Conservation (phyloP, 2,888 invertebrate genomes). For the Punctoribates punctum region DNA sequence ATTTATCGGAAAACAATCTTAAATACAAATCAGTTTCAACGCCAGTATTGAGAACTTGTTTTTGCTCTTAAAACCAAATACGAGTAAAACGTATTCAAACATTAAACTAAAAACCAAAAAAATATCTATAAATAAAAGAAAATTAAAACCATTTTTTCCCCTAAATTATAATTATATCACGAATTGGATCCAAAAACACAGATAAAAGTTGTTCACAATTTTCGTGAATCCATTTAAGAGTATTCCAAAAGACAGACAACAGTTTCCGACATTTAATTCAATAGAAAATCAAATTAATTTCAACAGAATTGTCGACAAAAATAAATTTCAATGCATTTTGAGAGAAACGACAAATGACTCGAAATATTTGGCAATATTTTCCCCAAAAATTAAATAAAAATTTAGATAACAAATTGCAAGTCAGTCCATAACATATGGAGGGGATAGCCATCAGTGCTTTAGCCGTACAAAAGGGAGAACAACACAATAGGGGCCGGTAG, state of each 20-base stretch:
- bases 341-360: too few relatives aligned
- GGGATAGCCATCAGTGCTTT: too few relatives aligned
- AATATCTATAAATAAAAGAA: constrained; percentile 3
- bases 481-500: not conserved
- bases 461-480: not conserved
- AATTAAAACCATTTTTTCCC: not conserved
- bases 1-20: constrained; percentile 1
- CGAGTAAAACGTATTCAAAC: not conserved
- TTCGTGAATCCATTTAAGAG: too few relatives aligned
- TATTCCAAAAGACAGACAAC: too few relatives aligned
- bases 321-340: too few relatives aligned
- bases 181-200: too few relatives aligned
- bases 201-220: too few relatives aligned
- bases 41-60: not conserved
- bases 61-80: not conserved
- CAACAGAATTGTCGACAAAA: too few relatives aligned
- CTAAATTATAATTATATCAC: too few relatives aligned
- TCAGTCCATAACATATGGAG: constrained; percentile 2
- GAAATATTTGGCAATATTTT: not conserved
- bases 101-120: not conserved
- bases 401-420: not conserved
- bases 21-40: not conserved
- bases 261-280: too few relatives aligned
- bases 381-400: not conserved
- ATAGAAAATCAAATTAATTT: too few relatives aligned